Conservation (phyloP, 1,140 invertebrate species). For the Oscheius sp. region DNA sequence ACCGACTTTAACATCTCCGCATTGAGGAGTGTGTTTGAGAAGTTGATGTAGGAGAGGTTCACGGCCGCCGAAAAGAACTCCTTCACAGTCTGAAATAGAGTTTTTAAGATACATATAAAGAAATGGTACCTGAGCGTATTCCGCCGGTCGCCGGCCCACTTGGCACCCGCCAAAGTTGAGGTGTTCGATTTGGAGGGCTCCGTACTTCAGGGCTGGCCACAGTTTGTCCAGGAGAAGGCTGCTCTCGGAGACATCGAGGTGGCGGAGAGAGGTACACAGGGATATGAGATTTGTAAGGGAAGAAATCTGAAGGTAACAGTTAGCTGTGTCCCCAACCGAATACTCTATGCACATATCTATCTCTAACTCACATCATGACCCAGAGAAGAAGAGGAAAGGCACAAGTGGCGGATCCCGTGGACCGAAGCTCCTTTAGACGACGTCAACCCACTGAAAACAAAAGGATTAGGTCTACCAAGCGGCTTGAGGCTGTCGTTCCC, state of each 20-base stretch:
- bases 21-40: slow-evolving; percentile 31
- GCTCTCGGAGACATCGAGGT: slow-evolving; percentile 52
- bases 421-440: slow-evolving; percentile 19
- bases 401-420: slow-evolving; percentile 4
- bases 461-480: too few species aligned
- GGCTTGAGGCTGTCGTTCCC: too few species aligned
- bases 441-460: slow-evolving; percentile 26
- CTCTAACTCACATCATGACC: slow-evolving; percentile 16
- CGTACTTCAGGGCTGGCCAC: slow-evolving; percentile 55
- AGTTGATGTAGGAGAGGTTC: slow-evolving; percentile 29
- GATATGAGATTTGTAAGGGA: slow-evolving; percentile 53
- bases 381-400: slow-evolving; percentile 7
- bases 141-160: slow-evolving; percentile 28
- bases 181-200: slow-evolving; percentile 54
- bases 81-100: slow-evolving; percentile 42
- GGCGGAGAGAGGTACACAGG: slow-evolving; percentile 47
- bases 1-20: slow-evolving; percentile 33
- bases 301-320: slow-evolving; percentile 31
- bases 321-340: not conserved
- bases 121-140: not conserved
- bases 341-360: not conserved
- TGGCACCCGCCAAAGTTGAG: slow-evolving; percentile 44
- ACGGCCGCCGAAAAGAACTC: slow-evolving; percentile 50
- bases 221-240: slow-evolving; percentile 51
- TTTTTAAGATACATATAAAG: not conserved